Evolutionary conservation across 2,113 vertebrate genomes (phyloP), one percentile per base, ranked within the genome.

Genomic region (Cromileptes altivelis): DNA sequence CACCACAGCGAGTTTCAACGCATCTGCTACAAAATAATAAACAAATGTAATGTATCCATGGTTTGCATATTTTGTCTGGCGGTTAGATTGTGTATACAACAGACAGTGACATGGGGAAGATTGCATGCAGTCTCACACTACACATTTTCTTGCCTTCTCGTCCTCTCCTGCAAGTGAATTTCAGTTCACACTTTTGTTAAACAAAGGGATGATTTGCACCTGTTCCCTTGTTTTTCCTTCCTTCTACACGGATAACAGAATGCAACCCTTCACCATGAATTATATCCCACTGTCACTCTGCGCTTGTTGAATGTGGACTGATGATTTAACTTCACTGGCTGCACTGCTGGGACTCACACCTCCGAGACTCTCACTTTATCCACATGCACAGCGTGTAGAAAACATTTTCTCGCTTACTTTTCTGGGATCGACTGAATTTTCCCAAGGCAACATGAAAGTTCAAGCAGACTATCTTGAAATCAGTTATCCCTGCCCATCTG

Each of bases 401-500:
- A 52, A 81, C 71, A 60, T 80, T 76, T 60, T 77, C 49, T 42
- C 8, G 4, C 23, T 62, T 69, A 27, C 64, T 78, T 75, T 61
- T 52, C 70, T 30, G 15, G 21, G 27, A 40, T 40, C 50, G 37
- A 27, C 52, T 58, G 25, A 53, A 67, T 76, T 78, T 69, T 81
- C 73, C 79, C n/a, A 33, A 68, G 67, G 65, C 68, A 58, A 60
- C 60, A 9, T 25, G 13, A 70, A 72, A 57, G 65, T 78, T 81
- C 52, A 83, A 56, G 27, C 78, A 9, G 70, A 70, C 56, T 40
- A 19, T 63, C 33, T 56, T 73, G 64, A 77, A 76, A 71, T 78
- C 67, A 30, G 83, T 68, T 81, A 80, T 56, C 70, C 55, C 60
- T 18, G 73, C 42, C 80, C 76, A 69, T 87, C 84, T 85, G 78